Conservation (phyloP, 2,888 invertebrate genomes). For the Phyllotreta cruciferae region DNA sequence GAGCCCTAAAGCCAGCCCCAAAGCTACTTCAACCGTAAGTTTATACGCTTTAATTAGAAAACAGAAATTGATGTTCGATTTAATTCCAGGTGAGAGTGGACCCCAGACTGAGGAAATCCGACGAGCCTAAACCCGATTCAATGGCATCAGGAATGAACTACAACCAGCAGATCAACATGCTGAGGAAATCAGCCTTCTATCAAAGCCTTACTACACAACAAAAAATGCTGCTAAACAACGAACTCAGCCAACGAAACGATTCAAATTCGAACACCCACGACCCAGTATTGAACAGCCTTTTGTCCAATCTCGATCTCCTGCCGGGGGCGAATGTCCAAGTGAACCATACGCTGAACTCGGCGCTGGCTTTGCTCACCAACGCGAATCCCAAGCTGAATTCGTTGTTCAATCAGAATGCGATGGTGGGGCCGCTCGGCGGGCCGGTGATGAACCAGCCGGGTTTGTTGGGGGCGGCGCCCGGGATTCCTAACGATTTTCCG, state of each 20-base stretch:
- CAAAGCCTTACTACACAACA: conserved; percentile 75
- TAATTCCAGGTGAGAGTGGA: conserved; percentile 21
- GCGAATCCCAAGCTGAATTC: conserved; percentile 58
- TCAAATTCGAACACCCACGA: conserved; percentile 64
- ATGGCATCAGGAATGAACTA: conserved; percentile 56
- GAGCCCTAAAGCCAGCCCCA: conserved; percentile 61
- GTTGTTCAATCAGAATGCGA: conserved; percentile 59
- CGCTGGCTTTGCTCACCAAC: conserved; percentile 57
- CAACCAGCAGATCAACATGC: conserved; percentile 69
- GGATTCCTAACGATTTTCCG: conserved; percentile 56
- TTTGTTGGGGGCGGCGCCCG: conserved; percentile 63
- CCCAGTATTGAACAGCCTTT: conserved; percentile 68
- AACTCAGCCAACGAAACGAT: conserved; percentile 66
- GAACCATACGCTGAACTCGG: conserved; percentile 60
- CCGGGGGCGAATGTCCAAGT: conserved; percentile 48
- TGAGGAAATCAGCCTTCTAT: conserved; percentile 75
- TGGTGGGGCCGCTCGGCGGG: conserved; percentile 49
- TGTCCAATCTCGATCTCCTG: conserved; percentile 66
- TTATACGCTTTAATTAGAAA: too few relatives aligned
- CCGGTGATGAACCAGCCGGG: conserved; percentile 64
- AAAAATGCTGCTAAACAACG: conserved; percentile 75
- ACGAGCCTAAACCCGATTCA: conserved; percentile 41
- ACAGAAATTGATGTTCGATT: neutral
- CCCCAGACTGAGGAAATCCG: conserved; percentile 52
- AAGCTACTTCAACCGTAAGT: conserved; percentile 56